Conservation (phyloP, 2,888 invertebrate species). For the Crematogaster levior region DNA sequence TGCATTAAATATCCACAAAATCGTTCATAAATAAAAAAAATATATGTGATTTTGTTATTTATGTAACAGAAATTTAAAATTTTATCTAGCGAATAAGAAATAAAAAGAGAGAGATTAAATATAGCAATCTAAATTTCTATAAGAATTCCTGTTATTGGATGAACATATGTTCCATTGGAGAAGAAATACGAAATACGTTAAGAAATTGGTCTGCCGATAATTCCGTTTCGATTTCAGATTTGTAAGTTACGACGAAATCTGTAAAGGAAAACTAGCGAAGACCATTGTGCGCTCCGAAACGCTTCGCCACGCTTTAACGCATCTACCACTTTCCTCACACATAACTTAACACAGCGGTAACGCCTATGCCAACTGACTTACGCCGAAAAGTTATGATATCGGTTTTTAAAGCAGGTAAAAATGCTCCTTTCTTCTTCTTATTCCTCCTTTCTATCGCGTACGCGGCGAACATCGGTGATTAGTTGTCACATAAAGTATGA, state of each 20-base stretch:
- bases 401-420: conserved; percentile 61
- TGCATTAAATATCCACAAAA: background rate
- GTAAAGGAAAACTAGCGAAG: conserved; percentile 15
- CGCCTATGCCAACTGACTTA: conserved; percentile 78
- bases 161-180: conserved; percentile 62
- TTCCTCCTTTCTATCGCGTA: conserved; percentile 35
- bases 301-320: conserved; percentile 74
- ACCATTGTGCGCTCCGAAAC: conserved; percentile 66
- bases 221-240: conserved; percentile 61
- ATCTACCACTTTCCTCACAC: conserved; percentile 74
- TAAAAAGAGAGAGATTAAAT: conserved; percentile 2
- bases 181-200: background rate
- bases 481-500: conserved; percentile 82
- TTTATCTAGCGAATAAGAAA: background rate
- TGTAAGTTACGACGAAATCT: conserved; percentile 70
- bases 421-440: conserved; percentile 38
- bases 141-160: conserved; percentile 2
- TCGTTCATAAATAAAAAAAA: background rate
- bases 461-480: conserved; percentile 69
- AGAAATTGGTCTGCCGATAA: conserved; percentile 47
- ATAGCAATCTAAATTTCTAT: background rate
- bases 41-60: background rate
- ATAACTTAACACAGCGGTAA: conserved; percentile 76
- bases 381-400: conserved; percentile 73
- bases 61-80: background rate